Percentiles rank a stretch among this genome's conserved stretches.
Conservation (phyloP, 2,888 invertebrate species). For the Magallana nippona region DNA sequence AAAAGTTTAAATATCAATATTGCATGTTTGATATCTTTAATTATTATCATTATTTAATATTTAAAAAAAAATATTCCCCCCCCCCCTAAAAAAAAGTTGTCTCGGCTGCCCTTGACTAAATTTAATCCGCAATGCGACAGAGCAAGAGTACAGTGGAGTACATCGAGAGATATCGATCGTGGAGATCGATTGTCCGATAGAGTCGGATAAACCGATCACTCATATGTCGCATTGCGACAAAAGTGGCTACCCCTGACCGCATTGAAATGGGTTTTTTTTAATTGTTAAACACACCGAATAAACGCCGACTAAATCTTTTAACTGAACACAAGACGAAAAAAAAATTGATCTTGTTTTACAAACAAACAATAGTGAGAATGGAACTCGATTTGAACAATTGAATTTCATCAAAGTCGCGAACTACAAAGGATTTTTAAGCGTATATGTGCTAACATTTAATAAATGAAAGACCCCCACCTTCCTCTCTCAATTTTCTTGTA, state of each 20-base stretch:
- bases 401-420: neutral
- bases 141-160: neutral
- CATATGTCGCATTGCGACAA: conserved; percentile 19
- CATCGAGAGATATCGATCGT: conserved; percentile 14
- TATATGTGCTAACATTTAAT: too few relatives aligned
- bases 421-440: too few relatives aligned
- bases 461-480: too few relatives aligned
- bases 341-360: neutral
- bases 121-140: conserved; percentile 16
- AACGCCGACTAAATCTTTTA: neutral
- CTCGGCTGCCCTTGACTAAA: conserved; percentile 15
- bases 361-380: neutral
- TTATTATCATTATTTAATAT: neutral
- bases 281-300: neutral
- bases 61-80: neutral
- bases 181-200: conserved; percentile 13
- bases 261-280: neutral
- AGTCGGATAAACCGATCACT: conserved; percentile 6
- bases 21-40: neutral
- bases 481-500: too few relatives aligned
- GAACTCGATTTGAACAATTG: neutral
- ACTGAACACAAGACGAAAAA: too few relatives aligned
- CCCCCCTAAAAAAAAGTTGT: conserved; percentile 14
- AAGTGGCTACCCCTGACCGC: neutral
- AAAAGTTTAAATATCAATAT: too few relatives aligned